phyloP scores from a whole-genome alignment of 2,797 vertebrate genomes.

The Myoxocephalus aenaeus region DNA sequence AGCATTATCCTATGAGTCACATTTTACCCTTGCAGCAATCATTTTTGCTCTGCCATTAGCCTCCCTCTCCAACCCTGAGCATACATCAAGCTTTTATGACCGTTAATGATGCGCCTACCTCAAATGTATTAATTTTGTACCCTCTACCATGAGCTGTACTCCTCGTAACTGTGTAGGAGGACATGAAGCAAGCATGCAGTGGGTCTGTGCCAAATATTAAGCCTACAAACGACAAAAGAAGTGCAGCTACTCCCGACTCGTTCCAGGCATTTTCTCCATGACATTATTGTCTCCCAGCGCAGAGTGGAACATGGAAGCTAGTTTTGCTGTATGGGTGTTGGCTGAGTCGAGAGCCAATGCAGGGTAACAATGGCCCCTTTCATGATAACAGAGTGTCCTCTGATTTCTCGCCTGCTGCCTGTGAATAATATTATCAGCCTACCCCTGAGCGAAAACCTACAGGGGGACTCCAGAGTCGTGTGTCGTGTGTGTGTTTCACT shows the following conservation, averaged over 20 bases:
- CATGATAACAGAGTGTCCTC: slow-evolving; percentile 80
- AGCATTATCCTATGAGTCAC: slow-evolving; percentile 44
- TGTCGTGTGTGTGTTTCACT: slow-evolving; percentile 27
- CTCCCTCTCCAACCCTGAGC: slow-evolving; percentile 25
- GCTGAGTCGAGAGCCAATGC: slow-evolving; percentile 43
- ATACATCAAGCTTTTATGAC: slow-evolving; percentile 33
- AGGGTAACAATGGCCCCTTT: slow-evolving; percentile 80
- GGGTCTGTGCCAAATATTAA: neutral
- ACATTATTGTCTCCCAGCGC: slow-evolving; percentile 17
- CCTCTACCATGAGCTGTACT: neutral
- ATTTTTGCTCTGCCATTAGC: neutral
- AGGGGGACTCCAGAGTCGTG: slow-evolving; percentile 40
- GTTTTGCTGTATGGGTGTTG: slow-evolving; percentile 71
- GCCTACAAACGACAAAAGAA: neutral
- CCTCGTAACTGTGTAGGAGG: neutral
- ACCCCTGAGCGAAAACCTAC: slow-evolving; percentile 57
- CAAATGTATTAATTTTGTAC: rapidly evolving
- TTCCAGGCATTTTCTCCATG: slow-evolving; percentile 2
- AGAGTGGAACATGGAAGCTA: slow-evolving; percentile 46
- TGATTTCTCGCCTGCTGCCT: slow-evolving; percentile 77
- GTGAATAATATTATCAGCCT: slow-evolving; percentile 81
- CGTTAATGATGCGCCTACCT: neutral
- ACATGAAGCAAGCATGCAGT: neutral
- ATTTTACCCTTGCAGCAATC: neutral
- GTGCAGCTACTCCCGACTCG: neutral